phyloP scores from a whole-genome alignment of 2,888 invertebrate species.

The Chrysolina americana region DNA sequence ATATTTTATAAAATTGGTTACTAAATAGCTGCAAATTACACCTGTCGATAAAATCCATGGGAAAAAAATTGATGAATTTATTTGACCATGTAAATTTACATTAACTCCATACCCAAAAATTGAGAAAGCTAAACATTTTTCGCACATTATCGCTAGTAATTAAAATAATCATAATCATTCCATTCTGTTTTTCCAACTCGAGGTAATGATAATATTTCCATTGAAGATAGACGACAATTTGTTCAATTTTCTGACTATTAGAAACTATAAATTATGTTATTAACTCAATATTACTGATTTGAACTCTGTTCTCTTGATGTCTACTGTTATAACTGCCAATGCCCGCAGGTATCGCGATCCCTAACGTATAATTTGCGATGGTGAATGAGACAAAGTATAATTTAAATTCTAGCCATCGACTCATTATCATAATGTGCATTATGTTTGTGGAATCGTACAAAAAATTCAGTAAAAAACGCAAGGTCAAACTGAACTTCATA shows the following conservation, averaged over 20 bases:
- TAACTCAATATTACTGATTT: conserved; percentile 29
- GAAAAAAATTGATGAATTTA: too few relatives aligned
- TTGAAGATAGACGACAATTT: conserved; percentile 18
- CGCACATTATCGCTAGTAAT: background rate
- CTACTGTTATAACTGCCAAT: conserved; percentile 30
- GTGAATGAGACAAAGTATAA: conserved; percentile 34
- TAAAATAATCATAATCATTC: background rate
- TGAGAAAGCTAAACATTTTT: too few relatives aligned
- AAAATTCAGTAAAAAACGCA: background rate
- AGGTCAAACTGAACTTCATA: background rate
- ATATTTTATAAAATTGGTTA: too few relatives aligned
- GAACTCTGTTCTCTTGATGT: conserved; percentile 33
- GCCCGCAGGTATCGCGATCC: conserved; percentile 8
- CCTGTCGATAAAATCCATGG: too few relatives aligned
- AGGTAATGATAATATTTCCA: conserved; percentile 12
- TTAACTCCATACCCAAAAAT: too few relatives aligned
- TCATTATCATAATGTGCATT: conserved; percentile 25
- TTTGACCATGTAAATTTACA: too few relatives aligned
- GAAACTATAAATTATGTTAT: conserved; percentile 33
- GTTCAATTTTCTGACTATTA: conserved; percentile 29
- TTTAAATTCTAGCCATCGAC: conserved; percentile 22
- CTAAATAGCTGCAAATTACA: too few relatives aligned
- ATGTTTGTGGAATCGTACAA: conserved; percentile 11
- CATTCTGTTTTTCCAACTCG: background rate
- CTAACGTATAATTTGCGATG: conserved; percentile 37